Evolutionary conservation across 2,797 vertebrate species (phyloP).

Genomic region (Alca torda): DNA sequence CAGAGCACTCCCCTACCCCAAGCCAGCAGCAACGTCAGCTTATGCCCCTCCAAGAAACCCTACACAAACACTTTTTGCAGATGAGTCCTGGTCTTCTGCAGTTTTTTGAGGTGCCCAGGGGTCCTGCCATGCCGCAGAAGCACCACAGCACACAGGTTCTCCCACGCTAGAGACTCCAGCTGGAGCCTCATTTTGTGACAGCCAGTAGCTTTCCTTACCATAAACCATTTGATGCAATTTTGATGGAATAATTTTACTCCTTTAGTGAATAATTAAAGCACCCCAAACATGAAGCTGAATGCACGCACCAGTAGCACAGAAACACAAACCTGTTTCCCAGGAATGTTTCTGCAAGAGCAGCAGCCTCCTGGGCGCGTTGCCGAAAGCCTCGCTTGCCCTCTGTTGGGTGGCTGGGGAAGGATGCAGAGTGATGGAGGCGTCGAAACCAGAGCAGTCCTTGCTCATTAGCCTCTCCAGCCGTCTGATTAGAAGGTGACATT

Average conservation of each 20-base stretch:
- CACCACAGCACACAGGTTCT: background rate
- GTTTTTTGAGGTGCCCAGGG: background rate
- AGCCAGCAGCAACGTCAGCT: background rate
- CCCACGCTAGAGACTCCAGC: background rate
- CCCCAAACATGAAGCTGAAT: background rate
- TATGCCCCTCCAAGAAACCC: background rate
- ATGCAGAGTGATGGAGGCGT: background rate
- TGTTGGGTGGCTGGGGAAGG: background rate
- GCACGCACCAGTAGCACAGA: background rate
- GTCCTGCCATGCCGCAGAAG: background rate
- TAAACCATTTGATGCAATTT: background rate
- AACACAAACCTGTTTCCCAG: background rate
- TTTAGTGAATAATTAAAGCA: background rate
- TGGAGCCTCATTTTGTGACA: background rate
- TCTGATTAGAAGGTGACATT: slow-evolving; percentile 56
- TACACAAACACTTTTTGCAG: background rate
- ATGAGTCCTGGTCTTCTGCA: background rate
- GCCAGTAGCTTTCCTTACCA: background rate
- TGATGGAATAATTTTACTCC: background rate
- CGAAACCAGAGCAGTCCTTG: background rate
- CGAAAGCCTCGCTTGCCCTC: slow-evolving; percentile 41
- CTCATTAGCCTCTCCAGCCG: slow-evolving; percentile 14
- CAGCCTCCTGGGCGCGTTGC: background rate
- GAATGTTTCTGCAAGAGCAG: background rate
- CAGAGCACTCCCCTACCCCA: background rate